Conservation (phyloP, 92 coral and sea anemone genomes). For the Umimayanthus chanpuru region DNA sequence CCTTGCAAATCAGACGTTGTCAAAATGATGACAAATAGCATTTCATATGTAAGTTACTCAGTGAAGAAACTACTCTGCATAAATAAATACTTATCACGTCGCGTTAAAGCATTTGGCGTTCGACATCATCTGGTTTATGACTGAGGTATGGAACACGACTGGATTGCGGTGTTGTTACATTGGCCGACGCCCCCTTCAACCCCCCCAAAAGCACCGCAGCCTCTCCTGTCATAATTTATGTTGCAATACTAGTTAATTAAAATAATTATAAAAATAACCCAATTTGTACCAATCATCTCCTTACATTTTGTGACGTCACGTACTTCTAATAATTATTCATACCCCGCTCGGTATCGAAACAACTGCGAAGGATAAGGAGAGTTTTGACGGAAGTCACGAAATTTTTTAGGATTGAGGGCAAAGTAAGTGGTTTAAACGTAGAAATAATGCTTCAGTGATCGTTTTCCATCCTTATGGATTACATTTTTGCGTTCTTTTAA, state of each 20-base stretch:
- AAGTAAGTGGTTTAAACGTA: conserved; percentile 30
- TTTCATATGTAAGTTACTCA: too few species aligned
- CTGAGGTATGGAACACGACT: too few species aligned
- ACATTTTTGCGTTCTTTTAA: not conserved
- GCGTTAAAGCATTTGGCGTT: too few species aligned
- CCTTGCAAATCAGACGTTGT: too few species aligned
- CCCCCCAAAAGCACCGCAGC: not conserved
- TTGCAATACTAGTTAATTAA: not conserved
- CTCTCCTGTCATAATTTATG: conserved; percentile 4
- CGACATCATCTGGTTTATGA: too few species aligned
- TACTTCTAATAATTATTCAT: conserved; percentile 38
- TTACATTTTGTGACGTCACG: conserved; percentile 40
- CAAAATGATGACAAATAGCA: too few species aligned
- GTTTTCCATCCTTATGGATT: not conserved
- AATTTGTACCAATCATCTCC: conserved; percentile 45
- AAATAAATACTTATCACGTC: too few species aligned
- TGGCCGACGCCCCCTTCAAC: conserved; percentile 12
- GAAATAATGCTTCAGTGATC: not conserved
- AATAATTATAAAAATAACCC: conserved; percentile 37
- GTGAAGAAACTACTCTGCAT: too few species aligned
- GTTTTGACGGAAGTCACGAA: conserved; percentile 45
- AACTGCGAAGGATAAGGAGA: conserved; percentile 27
- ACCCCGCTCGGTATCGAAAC: conserved; percentile 38
- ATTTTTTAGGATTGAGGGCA: conserved; percentile 38
- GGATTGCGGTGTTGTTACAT: too few species aligned